Evolutionary conservation across 2,113 vertebrate species (phyloP), one percentile per base, ranked within the genome.

Genomic region (Pyxicephalus adspersus): DNA sequence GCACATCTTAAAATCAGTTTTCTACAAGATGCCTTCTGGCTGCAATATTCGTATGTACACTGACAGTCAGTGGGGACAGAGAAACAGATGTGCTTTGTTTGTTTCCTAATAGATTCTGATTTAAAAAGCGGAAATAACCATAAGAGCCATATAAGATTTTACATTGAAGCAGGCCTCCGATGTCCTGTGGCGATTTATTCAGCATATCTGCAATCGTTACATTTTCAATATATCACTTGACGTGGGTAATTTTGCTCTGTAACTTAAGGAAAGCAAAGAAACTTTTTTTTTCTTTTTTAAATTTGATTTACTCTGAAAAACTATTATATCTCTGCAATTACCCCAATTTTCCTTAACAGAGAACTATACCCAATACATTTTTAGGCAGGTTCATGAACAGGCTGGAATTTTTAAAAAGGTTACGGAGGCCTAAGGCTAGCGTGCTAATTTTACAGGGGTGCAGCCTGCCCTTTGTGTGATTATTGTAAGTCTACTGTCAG

Each of bases 1-100:
- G 85, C 57, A 89, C 84, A 89, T 89, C 86, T 86, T 89, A 86
- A 92, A 90, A 91, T 89, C 78, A 80, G 86, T 87, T 89, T 91
- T 73, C 88, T 88, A 70, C 86, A 87, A 88, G 87, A 88, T 74
- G 83, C 85, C 89, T 91, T 90, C 90, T 91, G 90, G 89, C 89
- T 89, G 84, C 87, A 88, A 85, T 86, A 91, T 88, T 84, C 87
- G 84, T 89, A 89, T 82, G 85, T 86, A 85, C 64, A 79, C 82
- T 85, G 87, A 89, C 83, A 88, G 85, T 89, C 89, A 87, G 87
- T 55, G 86, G 87, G 86, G 89, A 90, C 80, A 83, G 86, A 65
- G 84, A 70, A 83, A 86, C 86, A 90, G 88, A 89, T 85, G 83
- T 88, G 86, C 85, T 90, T 90, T 91, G 87, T 86, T 89, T 89